A percentile compares a stretch with the other conserved stretches of the same genome.
Conservation (phyloP, 2,888 invertebrate species). For the Omphaloscelis lunosa region DNA sequence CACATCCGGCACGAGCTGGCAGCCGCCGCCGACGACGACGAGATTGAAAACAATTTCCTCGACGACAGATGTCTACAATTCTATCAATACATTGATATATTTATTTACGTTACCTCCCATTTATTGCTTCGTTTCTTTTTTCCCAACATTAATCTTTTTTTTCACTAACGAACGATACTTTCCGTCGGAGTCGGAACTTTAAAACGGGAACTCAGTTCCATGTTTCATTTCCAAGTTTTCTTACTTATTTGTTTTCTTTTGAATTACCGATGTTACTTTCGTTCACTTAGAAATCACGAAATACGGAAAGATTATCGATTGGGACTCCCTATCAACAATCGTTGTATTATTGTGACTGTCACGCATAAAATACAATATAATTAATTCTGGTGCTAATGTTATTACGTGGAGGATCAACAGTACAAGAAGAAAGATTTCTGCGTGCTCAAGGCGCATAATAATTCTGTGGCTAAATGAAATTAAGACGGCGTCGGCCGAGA, state of each 20-base stretch:
- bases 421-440: constrained; percentile 59
- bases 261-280: constrained; percentile 49
- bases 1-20: constrained; percentile 54
- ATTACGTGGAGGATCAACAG: constrained; percentile 24
- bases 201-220: constrained; percentile 51
- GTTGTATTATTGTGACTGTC: neutral
- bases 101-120: constrained; percentile 56
- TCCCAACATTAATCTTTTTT: constrained; percentile 57
- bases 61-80: constrained; percentile 59
- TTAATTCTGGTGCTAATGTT: constrained; percentile 25
- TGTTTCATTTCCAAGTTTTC: constrained; percentile 56
- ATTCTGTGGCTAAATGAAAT: constrained; percentile 73
- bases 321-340: neutral
- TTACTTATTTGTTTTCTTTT: constrained; percentile 57
- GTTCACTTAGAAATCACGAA: constrained; percentile 25
- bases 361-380: constrained; percentile 11
- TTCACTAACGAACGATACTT: constrained; percentile 58
- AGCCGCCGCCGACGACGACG: constrained; percentile 38
- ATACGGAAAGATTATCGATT: neutral
- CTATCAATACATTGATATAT: constrained; percentile 60
- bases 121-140: constrained; percentile 49
- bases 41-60: constrained; percentile 68
- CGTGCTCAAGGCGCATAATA: constrained; percentile 64
- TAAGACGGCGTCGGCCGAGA: constrained; percentile 61
- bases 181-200: constrained; percentile 53